Evolutionary conservation across 2,888 invertebrate species (phyloP), one percentile per base, ranked within the genome.

Genomic region (Nycteola revayana): DNA sequence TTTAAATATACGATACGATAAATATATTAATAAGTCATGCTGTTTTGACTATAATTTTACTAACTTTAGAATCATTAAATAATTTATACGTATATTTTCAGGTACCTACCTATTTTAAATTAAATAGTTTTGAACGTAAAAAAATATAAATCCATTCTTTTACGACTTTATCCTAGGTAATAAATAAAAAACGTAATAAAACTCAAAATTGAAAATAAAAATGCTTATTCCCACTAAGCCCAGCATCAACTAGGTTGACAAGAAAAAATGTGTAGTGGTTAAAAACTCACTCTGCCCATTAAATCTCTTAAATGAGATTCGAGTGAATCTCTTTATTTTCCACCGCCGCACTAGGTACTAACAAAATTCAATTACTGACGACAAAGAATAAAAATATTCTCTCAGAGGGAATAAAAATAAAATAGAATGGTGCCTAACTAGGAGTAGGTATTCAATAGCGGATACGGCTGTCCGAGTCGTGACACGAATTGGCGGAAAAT

Each of bases 341-440:
- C 49, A 60, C 44, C 64, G 28, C 57, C 51, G 41, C 49, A 46
- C 57, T 42, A 64, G 55, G 65, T 65, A 61, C 65, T 57, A 67
- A 67, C 63, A 56, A 72, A 73, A 75, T 75, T 73, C 75, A 75
- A 75, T 75, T 75, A 75, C 68, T 48, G 54, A 54, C 59, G 66
- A 72, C 75, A 75, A 73, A 74, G 69, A 73, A 69, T 71, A 74
- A 74, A 75, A 75, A 72, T 69, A 67, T 71, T 61, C 60, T 56
- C 56, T 44, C 50, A 56, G 49, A 39, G 46, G 36, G 65, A 62
- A 66, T 70, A 61, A 67, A 75, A 73, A 66, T 70, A 61, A 67
- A 75, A 73, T 68, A 71, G 69, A 75, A 73, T 60, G 65, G 60
- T 64, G 57, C 62, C 67, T 70, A 66, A 69, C 69, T 69, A 66